Evolutionary conservation across 2,113 vertebrate species (phyloP).

Genomic region (Limnothrissa miodon): DNA sequence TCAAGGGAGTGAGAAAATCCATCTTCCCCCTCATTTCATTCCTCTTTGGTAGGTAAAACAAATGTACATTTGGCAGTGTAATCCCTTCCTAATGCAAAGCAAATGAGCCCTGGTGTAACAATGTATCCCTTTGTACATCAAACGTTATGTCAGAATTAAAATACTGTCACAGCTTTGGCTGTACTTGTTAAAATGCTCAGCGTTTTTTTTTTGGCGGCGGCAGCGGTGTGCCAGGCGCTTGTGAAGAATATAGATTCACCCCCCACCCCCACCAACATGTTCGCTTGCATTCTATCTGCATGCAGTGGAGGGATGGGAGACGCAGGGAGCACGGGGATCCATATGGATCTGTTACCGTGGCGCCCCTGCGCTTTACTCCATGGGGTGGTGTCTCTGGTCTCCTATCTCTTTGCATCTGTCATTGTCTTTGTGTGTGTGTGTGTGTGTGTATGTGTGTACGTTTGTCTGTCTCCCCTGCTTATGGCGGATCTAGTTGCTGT

Average conservation of each 20-base stretch:
- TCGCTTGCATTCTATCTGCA: slow-evolving; percentile 39
- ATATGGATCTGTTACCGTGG: slow-evolving; percentile 50
- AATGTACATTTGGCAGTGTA: slow-evolving; percentile 3
- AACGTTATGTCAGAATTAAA: neutral
- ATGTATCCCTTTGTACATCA: neutral
- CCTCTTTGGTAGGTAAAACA: neutral
- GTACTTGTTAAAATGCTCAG: neutral
- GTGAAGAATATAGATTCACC: neutral
- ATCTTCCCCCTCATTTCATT: neutral
- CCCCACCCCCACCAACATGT: slow-evolving; percentile 23
- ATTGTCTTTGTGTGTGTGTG: neutral
- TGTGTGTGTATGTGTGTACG: neutral
- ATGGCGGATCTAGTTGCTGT: slow-evolving; percentile 26
- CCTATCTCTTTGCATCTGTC: neutral
- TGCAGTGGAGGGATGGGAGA: slow-evolving; percentile 43
- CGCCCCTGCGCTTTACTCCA: neutral
- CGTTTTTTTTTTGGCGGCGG: neutral
- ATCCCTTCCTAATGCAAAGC: neutral
- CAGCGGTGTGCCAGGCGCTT: neutral
- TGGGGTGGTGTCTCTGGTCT: neutral
- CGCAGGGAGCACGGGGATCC: slow-evolving; percentile 46
- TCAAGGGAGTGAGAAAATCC: neutral
- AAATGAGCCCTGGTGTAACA: neutral
- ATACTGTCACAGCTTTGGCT: neutral
- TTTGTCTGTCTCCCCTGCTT: neutral